Base-by-base conservation (phyloP, 2,888 invertebrate species). In the Sussaba pulchella region DNA sequence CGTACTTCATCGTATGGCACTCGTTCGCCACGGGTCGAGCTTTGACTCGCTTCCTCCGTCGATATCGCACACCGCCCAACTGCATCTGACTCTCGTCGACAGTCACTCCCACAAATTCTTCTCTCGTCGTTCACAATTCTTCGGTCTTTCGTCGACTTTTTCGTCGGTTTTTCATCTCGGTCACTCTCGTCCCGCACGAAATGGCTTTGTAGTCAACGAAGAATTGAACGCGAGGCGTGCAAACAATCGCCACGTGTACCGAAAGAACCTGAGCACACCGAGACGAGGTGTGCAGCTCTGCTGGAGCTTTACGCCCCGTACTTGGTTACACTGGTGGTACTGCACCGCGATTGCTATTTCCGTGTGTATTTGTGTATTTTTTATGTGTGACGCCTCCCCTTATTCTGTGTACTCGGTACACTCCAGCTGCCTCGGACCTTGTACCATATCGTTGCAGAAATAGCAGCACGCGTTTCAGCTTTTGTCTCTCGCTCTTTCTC, bases 151-250 rank as follows among this genome's bases (percentile, higher is more conserved):
- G 14, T 77, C 14, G 43, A 67, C 52, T 5, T 73, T 67, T 64
- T 52, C 41, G 12, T 31, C 59, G 45, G 21, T 75, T 74, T 73
- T 63, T 71, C 74, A 71, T 78, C 69, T 54, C 66, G 17, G 57
- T 74, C 77, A 50, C 67, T 47, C 74, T 76, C 2, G 64, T 54
- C 57, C 21, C 24, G 10, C 19, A 8, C 36, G 21, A 39, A 69
- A 69, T 69, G 50, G 52, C 70, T 81, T 82, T 82, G 70, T 78
- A 36, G 57, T 54, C 26, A 43, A 59, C 70, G 70, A 76, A 82
- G 64, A 81, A 84, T 81, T 76, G 77, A 78, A 80, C 61, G 61
- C 78, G 71, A 74, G 73, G 61, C 77, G 80, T 75, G 77, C 82
- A 84, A 84, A 82, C 82, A 83, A 83, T 83, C 72, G 79, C 54